Base-by-base conservation (phyloP, 2,113 vertebrate genomes). In the Oryzias woworae region DNA sequence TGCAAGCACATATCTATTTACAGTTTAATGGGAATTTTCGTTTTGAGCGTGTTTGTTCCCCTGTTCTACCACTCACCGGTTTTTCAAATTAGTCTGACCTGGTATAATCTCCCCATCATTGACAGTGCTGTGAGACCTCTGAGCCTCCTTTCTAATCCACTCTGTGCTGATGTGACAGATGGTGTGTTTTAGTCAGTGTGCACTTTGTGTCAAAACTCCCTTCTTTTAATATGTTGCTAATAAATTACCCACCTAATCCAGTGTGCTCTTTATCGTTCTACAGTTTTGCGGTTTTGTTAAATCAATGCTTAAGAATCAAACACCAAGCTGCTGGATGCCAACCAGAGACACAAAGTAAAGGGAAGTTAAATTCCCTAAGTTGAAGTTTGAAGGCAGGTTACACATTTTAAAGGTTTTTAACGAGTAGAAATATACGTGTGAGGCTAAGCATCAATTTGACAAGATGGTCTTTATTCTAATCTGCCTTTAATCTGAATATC, bases 131-230 rank as follows among this genome's bases (percentile, higher is more conserved):
- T 70, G 75, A 69, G 60, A 44, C 54, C 56, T 58, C 73, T 77
- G 75, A 82, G 69, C 77, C 80, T 61, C 77, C 68, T 48, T 60
- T 75, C 71, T 90, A 91, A 88, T 90, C 91, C 84, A 74, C 71
- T 77, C 77, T 54, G 73, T 88, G 82, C 88, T 86, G 83, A 79
- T 88, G 75, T 78, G 82, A 87, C 90, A 91, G 90, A 91, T 91
- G 89, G 90, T 66, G 74, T 53, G 66, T 47, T 55, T 73, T 36
- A 62, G 43, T 69, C 23, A 14, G 56, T 66, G 73, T 68, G 73
- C 44, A 26, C 68, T 49, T 64, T 44, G 54, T 62, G 63, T 71
- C 44, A 24, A 42, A 20, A 28, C 68, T 68, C 54, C 46, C 18
- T 81, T 57, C 61, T 70, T 62, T 66, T 75, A 74, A 82, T 51